Evolutionary conservation across 2,888 invertebrate species (phyloP).

Genomic region (Cantharis nigra): DNA sequence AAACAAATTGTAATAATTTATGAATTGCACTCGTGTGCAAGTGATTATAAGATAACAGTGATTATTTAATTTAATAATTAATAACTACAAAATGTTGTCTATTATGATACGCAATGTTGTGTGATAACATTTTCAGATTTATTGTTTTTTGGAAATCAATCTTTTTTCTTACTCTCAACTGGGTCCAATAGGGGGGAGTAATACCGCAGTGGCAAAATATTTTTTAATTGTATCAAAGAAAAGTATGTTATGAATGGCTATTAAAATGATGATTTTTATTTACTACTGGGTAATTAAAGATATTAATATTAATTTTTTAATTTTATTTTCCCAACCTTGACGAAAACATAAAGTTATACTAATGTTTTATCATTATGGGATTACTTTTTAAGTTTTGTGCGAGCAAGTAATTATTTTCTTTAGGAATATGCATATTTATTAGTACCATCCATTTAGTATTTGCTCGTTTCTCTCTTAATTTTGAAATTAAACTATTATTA

Average conservation of each 20-base stretch:
- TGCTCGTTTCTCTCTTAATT: background rate
- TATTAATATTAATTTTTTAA: background rate
- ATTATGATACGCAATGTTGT: background rate
- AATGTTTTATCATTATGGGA: background rate
- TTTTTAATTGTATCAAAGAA: background rate
- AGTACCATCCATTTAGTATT: background rate
- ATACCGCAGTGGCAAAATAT: background rate
- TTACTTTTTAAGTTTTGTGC: background rate
- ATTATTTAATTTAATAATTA: background rate
- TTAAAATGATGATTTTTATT: background rate
- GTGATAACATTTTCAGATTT: background rate
- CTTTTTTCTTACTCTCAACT: background rate
- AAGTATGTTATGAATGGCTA: background rate
- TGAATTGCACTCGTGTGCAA: background rate
- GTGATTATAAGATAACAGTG: background rate
- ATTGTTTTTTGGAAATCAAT: background rate
- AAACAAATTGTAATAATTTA: background rate
- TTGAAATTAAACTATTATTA: background rate
- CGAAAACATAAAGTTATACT: background rate
- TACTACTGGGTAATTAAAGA: background rate
- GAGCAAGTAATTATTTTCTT: background rate
- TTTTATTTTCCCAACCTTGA: background rate
- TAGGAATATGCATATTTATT: background rate
- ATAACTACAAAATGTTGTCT: background rate
- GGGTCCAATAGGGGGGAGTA: background rate